A percentile compares a stretch with the other conserved stretches of the same genome.
Conservation (phyloP, 1,140 invertebrate genomes). For the Megathymus violae region DNA sequence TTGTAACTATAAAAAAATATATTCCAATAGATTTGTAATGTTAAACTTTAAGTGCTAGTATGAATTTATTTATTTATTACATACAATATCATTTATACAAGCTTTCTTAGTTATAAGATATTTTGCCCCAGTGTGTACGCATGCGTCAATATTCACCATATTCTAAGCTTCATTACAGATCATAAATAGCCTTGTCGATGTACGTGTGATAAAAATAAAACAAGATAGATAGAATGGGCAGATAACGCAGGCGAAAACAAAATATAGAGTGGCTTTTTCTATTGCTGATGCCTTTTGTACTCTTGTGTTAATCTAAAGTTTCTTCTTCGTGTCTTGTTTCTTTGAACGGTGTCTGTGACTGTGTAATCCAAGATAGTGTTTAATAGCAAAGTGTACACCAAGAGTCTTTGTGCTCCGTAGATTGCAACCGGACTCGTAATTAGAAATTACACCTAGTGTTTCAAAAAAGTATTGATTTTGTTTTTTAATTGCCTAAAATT, state of each 20-base stretch:
- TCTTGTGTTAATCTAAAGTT: conserved; percentile 28
- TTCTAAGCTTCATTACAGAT: conserved; percentile 26
- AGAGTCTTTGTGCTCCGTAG: conserved; percentile 83
- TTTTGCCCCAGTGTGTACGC: too few species aligned
- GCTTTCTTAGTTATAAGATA: too few species aligned
- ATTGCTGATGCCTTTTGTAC: conserved; percentile 37
- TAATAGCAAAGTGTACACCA: conserved; percentile 83
- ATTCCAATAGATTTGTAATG: too few species aligned
- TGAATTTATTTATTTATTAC: too few species aligned
- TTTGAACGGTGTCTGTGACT: conserved; percentile 75
- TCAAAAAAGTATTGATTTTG: too few species aligned
- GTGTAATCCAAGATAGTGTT: conserved; percentile 83
- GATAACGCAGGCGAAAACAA: conserved; percentile 58
- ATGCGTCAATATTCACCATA: too few species aligned
- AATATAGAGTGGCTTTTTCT: conserved; percentile 46
- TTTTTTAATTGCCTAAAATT: not conserved
- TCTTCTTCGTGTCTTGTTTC: conserved; percentile 36
- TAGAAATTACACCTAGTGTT: conserved; percentile 19
- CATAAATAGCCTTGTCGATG: conserved; percentile 16
- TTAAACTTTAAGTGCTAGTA: too few species aligned
- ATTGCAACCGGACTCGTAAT: conserved; percentile 79
- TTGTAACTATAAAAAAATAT: too few species aligned
- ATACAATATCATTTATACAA: too few species aligned
- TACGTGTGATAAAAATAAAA: conserved; percentile 65
- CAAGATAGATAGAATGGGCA: conserved; percentile 73